These are phyloP conservation scores for Bombus huntii DNA, from an alignment of 1,140 invertebrate species.

Conservation along the genomic window DNA sequence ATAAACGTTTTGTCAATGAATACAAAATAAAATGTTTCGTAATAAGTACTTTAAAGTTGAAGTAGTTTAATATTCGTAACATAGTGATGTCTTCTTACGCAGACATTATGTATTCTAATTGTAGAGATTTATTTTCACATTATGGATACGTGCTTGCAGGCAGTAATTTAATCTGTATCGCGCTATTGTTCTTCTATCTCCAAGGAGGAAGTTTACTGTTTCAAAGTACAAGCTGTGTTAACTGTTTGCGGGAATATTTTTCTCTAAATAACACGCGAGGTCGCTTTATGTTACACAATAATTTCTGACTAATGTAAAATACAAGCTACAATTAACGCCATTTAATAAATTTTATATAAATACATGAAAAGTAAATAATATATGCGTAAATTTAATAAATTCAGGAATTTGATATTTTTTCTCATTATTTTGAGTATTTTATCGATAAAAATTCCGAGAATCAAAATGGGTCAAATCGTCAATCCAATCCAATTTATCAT, in stretches of 20 bases:
- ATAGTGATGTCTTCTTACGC: constrained; percentile 1
- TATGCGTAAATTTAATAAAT: no score
- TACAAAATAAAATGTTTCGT: not conserved
- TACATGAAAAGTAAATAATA: no score
- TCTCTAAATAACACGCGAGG: not conserved
- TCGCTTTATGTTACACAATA: not conserved
- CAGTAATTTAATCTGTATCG: constrained; percentile 42
- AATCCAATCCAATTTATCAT: not conserved
- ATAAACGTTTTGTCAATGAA: not conserved
- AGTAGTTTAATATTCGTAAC: not conserved
- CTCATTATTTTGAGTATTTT: no score
- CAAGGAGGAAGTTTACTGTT: constrained; percentile 28
- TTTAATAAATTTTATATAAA: no score
- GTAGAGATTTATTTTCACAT: constrained; percentile 44
- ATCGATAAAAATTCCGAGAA: not conserved
- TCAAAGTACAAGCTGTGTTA: constrained; percentile 23
- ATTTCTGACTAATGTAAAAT: not conserved
- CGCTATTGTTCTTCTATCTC: constrained; percentile 41
- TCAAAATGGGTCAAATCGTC: not conserved
- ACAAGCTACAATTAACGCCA: no score
- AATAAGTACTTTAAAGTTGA: not conserved
- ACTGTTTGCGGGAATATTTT: constrained; percentile 11
- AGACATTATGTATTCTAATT: constrained; percentile 34
- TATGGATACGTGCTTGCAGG: constrained; percentile 16
- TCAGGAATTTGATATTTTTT: no score